Conservation (phyloP, 2,797 vertebrate species). For the Neopelma chrysocephalum region DNA sequence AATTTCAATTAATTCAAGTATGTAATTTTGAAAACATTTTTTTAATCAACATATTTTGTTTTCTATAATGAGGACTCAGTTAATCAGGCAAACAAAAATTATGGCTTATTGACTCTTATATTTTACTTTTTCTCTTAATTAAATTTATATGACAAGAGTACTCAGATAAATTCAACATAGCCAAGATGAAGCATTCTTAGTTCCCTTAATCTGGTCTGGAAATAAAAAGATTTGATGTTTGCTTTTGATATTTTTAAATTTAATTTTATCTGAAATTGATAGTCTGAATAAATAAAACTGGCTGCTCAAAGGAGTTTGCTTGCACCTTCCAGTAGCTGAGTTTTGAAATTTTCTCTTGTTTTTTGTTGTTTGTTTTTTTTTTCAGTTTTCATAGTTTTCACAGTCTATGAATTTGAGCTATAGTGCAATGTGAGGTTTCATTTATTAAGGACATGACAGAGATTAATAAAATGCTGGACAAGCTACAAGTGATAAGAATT, state of each 20-base stretch:
- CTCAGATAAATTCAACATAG: not conserved
- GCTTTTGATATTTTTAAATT: not conserved
- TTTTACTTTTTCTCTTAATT: not conserved
- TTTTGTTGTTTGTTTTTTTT: not conserved
- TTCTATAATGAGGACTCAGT: not conserved
- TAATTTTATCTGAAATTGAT: not conserved
- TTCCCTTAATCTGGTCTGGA: not conserved
- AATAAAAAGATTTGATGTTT: not conserved
- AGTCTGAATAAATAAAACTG: not conserved
- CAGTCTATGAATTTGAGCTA: not conserved
- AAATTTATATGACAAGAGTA: not conserved
- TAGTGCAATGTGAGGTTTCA: not conserved
- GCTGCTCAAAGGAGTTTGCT: not conserved
- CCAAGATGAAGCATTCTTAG: not conserved
- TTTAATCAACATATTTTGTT: not conserved
- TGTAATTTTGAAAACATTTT: not conserved
- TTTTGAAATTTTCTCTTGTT: not conserved
- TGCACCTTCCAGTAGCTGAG: not conserved
- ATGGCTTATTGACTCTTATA: not conserved
- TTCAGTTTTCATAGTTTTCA: not conserved
- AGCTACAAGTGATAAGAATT: constrained; percentile 41
- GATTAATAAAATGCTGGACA: constrained; percentile 50
- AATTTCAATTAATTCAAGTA: not conserved
- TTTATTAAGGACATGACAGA: constrained; percentile 24
- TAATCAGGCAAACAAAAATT: not conserved